Evolutionary conservation across 2,797 vertebrate genomes (phyloP).

Genomic region (Urocyon cinereoargenteus): DNA sequence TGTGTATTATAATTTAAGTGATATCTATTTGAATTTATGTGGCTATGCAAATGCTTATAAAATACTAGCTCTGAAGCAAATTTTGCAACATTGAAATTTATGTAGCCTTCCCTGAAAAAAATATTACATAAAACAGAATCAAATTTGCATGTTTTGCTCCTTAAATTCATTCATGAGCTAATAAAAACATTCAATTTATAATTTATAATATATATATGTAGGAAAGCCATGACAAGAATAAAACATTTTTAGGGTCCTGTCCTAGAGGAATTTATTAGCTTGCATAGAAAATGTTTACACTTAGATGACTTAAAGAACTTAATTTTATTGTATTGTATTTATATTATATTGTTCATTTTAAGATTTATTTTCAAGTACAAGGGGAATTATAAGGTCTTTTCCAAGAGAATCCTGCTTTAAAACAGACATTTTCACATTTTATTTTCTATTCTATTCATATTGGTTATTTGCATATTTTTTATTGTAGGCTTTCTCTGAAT

Average conservation of each 20-base stretch:
- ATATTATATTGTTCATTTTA: background rate
- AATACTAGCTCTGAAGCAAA: slow-evolving; percentile 35
- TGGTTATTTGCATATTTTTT: slow-evolving; percentile 3
- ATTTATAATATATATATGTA: slow-evolving; percentile 34
- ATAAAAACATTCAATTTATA: slow-evolving; percentile 57
- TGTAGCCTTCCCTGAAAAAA: slow-evolving; percentile 16
- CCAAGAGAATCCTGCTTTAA: background rate
- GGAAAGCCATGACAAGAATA: background rate
- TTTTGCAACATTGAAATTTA: slow-evolving; percentile 8
- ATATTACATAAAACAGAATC: slow-evolving; percentile 29
- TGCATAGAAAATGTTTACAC: background rate
- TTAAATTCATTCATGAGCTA: background rate
- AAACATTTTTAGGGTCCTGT: slow-evolving; percentile 3
- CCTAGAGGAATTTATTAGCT: background rate
- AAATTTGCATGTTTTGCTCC: slow-evolving; percentile 58
- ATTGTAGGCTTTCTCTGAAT: background rate
- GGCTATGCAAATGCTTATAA: background rate
- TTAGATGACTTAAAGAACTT: background rate
- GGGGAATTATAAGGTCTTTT: background rate
- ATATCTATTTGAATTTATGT: background rate
- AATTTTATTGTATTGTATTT: background rate
- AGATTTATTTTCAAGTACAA: slow-evolving; percentile 27
- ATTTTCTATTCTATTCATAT: slow-evolving; percentile 6
- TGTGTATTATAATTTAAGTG: slow-evolving; percentile 17
- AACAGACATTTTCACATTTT: slow-evolving; percentile 8